Evolutionary conservation across 2,113 vertebrate genomes (phyloP).

Genomic region (Apaloderma vittatum): DNA sequence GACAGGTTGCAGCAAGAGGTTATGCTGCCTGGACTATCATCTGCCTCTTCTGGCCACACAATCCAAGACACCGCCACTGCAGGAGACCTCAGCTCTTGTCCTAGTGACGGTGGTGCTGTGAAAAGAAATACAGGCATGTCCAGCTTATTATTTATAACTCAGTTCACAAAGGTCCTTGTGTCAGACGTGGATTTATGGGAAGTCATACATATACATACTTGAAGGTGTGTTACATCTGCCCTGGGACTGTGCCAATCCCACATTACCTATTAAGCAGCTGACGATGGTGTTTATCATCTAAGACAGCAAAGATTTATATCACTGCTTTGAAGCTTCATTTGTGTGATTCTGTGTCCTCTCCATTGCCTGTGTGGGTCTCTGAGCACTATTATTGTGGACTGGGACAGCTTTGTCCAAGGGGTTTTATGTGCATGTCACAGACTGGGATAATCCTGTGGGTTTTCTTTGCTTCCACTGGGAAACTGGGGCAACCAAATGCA

Average conservation of each 20-base stretch:
- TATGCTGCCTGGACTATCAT: neutral
- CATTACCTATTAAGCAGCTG: constrained; percentile 47
- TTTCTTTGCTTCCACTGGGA: neutral
- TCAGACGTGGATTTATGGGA: constrained; percentile 39
- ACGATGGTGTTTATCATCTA: constrained; percentile 1
- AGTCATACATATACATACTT: constrained; percentile 26
- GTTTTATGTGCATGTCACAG: rapidly evolving
- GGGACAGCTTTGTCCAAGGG: neutral
- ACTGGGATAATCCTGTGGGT: neutral
- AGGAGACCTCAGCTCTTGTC: constrained; percentile 8
- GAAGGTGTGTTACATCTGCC: constrained; percentile 28
- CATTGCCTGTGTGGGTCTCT: neutral
- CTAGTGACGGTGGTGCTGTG: neutral
- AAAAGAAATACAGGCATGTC: constrained; percentile 55
- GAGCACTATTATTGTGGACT: neutral
- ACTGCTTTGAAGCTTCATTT: neutral
- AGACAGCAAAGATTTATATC: constrained; percentile 32
- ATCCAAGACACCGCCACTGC: neutral
- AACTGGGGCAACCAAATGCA: neutral
- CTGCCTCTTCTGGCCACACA: neutral
- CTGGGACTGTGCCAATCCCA: constrained; percentile 56
- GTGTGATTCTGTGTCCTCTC: neutral
- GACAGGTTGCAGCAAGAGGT: neutral
- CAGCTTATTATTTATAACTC: constrained; percentile 40
- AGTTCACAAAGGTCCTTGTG: constrained; percentile 25